phyloP scores from a whole-genome alignment of 1,140 invertebrate species.

The Phortica variegata region DNA sequence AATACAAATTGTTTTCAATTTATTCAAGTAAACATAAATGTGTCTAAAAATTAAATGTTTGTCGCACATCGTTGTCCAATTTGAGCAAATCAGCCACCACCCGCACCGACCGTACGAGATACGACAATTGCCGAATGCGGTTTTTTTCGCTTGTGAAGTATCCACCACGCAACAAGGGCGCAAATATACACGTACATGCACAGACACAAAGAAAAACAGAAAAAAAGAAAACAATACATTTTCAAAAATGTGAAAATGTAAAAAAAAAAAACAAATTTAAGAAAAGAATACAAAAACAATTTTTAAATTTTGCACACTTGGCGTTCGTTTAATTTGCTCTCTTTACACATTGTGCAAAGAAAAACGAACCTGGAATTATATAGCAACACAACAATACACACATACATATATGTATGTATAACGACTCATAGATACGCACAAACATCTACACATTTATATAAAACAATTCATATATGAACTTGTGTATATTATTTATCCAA shows the following conservation, averaged over 20 bases:
- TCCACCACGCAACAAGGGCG: slow-evolving; percentile 11
- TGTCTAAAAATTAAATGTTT: neutral
- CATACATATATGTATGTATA: neutral
- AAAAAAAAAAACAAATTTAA: slow-evolving; percentile 3
- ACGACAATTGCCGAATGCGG: no score
- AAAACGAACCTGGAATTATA: no score
- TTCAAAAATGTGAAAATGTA: slow-evolving; percentile 1
- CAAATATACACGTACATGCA: neutral
- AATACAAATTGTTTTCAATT: slow-evolving; percentile 46
- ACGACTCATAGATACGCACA: no score
- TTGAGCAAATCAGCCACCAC: no score
- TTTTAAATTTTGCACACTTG: slow-evolving; percentile 43
- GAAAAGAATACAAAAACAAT: no score
- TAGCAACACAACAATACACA: no score
- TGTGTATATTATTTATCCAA: slow-evolving; percentile 14
- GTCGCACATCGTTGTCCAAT: no score
- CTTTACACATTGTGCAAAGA: slow-evolving; percentile 1
- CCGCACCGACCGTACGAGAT: no score
- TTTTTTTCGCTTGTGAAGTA: no score
- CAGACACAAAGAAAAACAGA: slow-evolving; percentile 1
- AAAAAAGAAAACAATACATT: slow-evolving; percentile 20
- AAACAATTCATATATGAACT: no score
- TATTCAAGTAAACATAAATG: slow-evolving; percentile 29
- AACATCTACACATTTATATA: no score
- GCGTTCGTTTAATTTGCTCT: slow-evolving; percentile 35